Evolutionary conservation across 2,113 vertebrate genomes (phyloP).

Genomic region (Ornithorhynchus anatinus): DNA sequence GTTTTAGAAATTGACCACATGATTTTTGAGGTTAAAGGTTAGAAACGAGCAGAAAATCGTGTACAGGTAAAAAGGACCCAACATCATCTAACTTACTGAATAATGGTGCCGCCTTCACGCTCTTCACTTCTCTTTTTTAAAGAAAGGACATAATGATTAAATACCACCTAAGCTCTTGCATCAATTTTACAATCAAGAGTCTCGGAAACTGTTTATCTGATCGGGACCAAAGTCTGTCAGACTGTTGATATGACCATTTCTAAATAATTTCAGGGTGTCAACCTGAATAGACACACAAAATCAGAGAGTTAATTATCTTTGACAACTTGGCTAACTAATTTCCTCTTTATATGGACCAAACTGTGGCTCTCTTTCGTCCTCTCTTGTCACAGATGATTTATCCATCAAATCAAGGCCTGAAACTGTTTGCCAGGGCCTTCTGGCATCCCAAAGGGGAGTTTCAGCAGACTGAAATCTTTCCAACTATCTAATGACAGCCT

Average conservation of each 20-base stretch:
- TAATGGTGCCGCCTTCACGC: constrained; percentile 39
- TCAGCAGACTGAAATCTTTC: constrained; percentile 79
- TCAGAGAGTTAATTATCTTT: constrained; percentile 94
- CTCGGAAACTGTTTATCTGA: constrained; percentile 93
- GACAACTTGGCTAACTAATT: constrained; percentile 93
- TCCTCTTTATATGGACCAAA: constrained; percentile 90
- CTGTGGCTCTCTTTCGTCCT: constrained; percentile 81
- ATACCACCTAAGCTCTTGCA: constrained; percentile 75
- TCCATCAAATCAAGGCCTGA: constrained; percentile 87
- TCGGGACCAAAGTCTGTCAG: constrained; percentile 88
- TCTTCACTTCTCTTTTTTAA: no score
- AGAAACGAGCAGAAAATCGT: constrained; percentile 37
- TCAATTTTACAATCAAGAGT: constrained; percentile 91
- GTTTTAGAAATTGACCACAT: constrained; percentile 38
- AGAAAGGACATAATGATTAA: constrained; percentile 61
- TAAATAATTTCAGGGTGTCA: constrained; percentile 91
- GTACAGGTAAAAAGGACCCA: no score
- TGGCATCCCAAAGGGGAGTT: constrained; percentile 76
- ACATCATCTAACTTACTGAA: no score
- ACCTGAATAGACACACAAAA: constrained; percentile 87
- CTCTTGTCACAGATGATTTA: constrained; percentile 85
- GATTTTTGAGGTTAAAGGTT: constrained; percentile 44
- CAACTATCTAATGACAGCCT: constrained; percentile 75
- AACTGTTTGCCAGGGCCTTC: constrained; percentile 78
- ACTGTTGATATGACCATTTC: constrained; percentile 87